Base-by-base conservation (phyloP, 1,140 invertebrate species). In the Drosophila rhopaloa region DNA sequence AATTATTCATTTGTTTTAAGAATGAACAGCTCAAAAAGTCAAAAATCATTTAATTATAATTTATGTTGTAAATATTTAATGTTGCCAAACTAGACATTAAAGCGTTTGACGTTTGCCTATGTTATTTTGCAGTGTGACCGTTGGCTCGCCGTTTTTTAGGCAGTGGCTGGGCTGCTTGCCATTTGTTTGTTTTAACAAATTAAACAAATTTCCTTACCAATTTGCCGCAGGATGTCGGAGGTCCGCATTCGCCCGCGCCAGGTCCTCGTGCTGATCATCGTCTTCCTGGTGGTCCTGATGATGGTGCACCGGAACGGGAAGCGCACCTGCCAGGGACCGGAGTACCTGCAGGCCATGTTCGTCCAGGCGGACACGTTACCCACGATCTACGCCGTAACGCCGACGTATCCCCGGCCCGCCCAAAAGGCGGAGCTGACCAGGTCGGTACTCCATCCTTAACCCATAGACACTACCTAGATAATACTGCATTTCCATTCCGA, bases 351-450 rank as follows among this genome's bases (percentile, higher is more conserved):
- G 68, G 70, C 72, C 0, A 72, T 93, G 60, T 94, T 94, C 73
- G 81, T 93, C 40, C 76, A 72, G 44, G 54, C 76, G 16, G 91
- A 92, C 38, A 93, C 93, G 73, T 92, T 94, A 63, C 94, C 95
- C 13, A 95, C 93, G 40, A 97, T 98, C 79, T 98, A 97, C 93
- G 96, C 97, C 5, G 96, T 99, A 56, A 99, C 98, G 6, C 98
- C 98, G 27, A 99, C 98, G 1, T 97, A 98, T 93, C 91, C 95
- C 13, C 94, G 98, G 50, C 95, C 96, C 35, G 97, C 97, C 48
- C 98, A 99, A 93, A 99, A 98, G 93, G 98, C 98, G 14, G 98
- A 99, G 92, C 93, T 99, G 9, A 98, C 97, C 46, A 95, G 96
- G 95, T 95, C 93, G n/a, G 35, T 68, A 6, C 32, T n/a, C 29